Evolutionary conservation across 2,888 invertebrate genomes (phyloP).

Genomic region (Lasius fuliginosus): DNA sequence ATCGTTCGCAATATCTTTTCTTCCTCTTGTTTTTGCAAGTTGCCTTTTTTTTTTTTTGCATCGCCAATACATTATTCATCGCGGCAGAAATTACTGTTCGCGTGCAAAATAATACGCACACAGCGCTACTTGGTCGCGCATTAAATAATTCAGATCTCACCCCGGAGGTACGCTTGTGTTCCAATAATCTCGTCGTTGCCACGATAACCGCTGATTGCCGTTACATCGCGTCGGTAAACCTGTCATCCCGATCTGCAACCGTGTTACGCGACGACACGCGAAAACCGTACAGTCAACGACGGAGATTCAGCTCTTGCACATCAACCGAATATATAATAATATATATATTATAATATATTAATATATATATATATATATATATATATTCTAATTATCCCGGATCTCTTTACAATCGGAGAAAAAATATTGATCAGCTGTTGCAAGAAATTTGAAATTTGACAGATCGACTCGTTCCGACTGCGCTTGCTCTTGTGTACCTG

Average conservation of each 20-base stretch:
- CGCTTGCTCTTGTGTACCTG: background rate
- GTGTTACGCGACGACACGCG: conserved; percentile 32
- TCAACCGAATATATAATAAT: too few relatives aligned
- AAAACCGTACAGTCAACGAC: conserved; percentile 23
- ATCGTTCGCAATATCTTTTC: background rate
- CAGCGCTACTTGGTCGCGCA: conserved; percentile 16
- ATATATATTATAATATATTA: too few relatives aligned
- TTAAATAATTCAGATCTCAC: conserved; percentile 40
- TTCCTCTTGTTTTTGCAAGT: background rate
- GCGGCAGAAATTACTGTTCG: conserved; percentile 7
- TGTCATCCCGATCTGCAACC: conserved; percentile 13
- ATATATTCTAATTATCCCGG: background rate
- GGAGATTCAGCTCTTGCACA: background rate
- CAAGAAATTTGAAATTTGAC: background rate
- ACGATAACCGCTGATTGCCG: conserved; percentile 40
- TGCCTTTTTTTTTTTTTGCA: background rate
- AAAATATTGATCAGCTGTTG: background rate
- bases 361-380: too few relatives aligned
- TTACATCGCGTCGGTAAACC: conserved; percentile 37
- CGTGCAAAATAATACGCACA: conserved; percentile 8
- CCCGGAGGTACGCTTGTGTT: background rate
- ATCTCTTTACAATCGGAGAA: background rate
- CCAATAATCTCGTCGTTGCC: conserved; percentile 34
- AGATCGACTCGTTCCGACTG: background rate
- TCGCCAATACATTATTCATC: conserved; percentile 25